phyloP scores from a whole-genome alignment of 2,888 invertebrate species.

The Hoplodrina blanda region DNA sequence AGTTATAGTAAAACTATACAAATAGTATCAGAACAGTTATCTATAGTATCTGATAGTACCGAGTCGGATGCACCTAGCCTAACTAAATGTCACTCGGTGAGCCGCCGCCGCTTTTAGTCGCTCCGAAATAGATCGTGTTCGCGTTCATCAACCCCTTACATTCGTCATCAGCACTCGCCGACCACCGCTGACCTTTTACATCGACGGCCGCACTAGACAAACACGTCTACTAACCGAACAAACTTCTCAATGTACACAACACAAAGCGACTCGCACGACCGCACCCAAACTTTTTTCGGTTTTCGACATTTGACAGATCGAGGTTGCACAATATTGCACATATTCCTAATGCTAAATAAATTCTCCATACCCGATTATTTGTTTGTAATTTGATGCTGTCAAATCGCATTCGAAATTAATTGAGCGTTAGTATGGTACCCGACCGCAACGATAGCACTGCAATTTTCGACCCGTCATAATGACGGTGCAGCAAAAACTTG shows the following conservation, averaged over 20 bases:
- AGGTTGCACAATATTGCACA: slow-evolving; percentile 65
- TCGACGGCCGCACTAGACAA: slow-evolving; percentile 70
- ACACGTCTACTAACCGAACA: slow-evolving; percentile 62
- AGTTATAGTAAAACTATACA: slow-evolving; percentile 62
- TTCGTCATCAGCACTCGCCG: slow-evolving; percentile 81
- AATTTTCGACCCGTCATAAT: slow-evolving; percentile 83
- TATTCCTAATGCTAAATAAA: slow-evolving; percentile 62
- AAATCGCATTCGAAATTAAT: slow-evolving; percentile 85
- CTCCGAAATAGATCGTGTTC: slow-evolving; percentile 86
- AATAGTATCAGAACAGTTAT: slow-evolving; percentile 67
- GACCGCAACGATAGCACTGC: slow-evolving; percentile 79
- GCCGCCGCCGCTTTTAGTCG: slow-evolving; percentile 87
- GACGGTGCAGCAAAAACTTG: slow-evolving; percentile 85
- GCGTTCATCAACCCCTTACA: slow-evolving; percentile 90
- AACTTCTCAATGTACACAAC: slow-evolving; percentile 59
- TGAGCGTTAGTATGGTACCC: slow-evolving; percentile 80
- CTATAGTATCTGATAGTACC: slow-evolving; percentile 76
- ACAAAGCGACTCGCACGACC: slow-evolving; percentile 31
- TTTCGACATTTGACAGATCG: slow-evolving; percentile 59
- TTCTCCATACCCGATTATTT: slow-evolving; percentile 67
- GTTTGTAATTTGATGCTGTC: slow-evolving; percentile 83
- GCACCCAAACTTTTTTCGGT: slow-evolving; percentile 46
- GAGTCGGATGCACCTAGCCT: slow-evolving; percentile 87
- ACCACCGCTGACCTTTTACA: slow-evolving; percentile 81
- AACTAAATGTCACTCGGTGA: slow-evolving; percentile 90